phyloP scores from a whole-genome alignment of 1,140 invertebrate species.

The Maniola jurtina region DNA sequence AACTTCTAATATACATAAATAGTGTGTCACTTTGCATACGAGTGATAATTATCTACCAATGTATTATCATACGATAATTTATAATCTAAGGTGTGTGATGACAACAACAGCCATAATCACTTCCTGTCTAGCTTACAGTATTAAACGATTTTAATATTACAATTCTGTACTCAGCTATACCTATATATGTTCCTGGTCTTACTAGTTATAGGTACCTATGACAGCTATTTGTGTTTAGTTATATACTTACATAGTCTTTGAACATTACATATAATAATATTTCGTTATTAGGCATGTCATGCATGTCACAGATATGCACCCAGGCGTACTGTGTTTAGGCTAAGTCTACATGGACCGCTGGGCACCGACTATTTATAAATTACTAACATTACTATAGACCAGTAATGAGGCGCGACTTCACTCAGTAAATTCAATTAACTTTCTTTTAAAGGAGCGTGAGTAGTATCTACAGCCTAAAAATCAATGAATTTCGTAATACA shows the following conservation, averaged over 20 bases:
- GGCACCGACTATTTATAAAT: not conserved
- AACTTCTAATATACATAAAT: not conserved
- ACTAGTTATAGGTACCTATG: too few relatives aligned
- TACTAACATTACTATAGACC: not conserved
- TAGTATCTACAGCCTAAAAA: too few relatives aligned
- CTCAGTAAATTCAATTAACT: too few relatives aligned
- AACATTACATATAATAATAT: not conserved
- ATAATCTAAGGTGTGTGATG: slow-evolving; percentile 2
- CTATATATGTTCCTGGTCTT: too few relatives aligned
- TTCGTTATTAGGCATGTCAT: not conserved
- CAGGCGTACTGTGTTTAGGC: slow-evolving; percentile 8
- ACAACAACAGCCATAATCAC: not conserved
- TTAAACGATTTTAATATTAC: slow-evolving; percentile 2
- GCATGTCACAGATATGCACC: slow-evolving; percentile 9
- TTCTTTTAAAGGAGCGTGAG: too few relatives aligned
- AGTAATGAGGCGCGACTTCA: too few relatives aligned
- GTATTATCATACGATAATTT: slow-evolving; percentile 4
- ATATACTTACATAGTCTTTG: too few relatives aligned
- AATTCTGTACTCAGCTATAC: not conserved
- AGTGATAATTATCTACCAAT: slow-evolving; percentile 7
- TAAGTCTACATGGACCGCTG: slow-evolving; percentile 4
- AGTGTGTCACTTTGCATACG: not conserved
- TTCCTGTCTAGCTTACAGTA: slow-evolving; percentile 5
- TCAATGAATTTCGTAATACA: too few relatives aligned
- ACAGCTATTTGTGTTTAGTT: too few relatives aligned